Conservation (phyloP, 2,888 invertebrate species). For the Tetropium fuscum region DNA sequence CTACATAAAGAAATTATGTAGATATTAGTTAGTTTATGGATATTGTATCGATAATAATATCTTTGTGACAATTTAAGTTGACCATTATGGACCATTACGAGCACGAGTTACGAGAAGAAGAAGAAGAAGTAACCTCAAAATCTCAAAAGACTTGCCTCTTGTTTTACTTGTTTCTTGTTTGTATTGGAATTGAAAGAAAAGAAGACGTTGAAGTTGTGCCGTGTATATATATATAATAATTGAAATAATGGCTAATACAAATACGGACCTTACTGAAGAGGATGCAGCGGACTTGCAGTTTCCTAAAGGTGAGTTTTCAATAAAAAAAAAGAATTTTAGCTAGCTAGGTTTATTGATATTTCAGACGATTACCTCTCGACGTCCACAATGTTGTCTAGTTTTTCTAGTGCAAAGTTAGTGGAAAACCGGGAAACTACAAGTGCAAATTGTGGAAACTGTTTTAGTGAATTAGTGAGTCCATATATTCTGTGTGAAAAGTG, state of each 20-base stretch:
- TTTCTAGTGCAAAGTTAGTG: slow-evolving; percentile 35
- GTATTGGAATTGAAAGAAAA: no score
- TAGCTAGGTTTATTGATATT: slow-evolving; percentile 41
- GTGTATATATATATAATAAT: not conserved
- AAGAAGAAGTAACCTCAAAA: no score
- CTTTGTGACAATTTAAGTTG: no score
- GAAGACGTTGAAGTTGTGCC: not conserved
- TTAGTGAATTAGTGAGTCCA: slow-evolving; percentile 73
- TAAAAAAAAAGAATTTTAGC: slow-evolving; percentile 11
- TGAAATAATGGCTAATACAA: slow-evolving; percentile 56
- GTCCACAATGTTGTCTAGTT: slow-evolving; percentile 32
- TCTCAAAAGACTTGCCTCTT: no score
- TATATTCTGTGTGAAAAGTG: slow-evolving; percentile 86
- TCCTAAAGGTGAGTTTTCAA: slow-evolving; percentile 84
- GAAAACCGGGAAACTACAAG: slow-evolving; percentile 45
- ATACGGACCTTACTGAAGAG: slow-evolving; percentile 77
- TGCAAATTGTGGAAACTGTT: slow-evolving; percentile 66
- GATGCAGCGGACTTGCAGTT: slow-evolving; percentile 98
- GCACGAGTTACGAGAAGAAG: no score
- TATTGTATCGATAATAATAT: no score
- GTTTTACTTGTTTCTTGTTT: no score
- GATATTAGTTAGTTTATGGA: no score
- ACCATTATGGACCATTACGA: no score
- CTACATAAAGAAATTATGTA: no score
- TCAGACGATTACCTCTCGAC: slow-evolving; percentile 47